Evolutionary conservation across 2,797 vertebrate species (phyloP), one percentile per base, ranked within the genome.

Genomic region (Moxostoma hubbsi): DNA sequence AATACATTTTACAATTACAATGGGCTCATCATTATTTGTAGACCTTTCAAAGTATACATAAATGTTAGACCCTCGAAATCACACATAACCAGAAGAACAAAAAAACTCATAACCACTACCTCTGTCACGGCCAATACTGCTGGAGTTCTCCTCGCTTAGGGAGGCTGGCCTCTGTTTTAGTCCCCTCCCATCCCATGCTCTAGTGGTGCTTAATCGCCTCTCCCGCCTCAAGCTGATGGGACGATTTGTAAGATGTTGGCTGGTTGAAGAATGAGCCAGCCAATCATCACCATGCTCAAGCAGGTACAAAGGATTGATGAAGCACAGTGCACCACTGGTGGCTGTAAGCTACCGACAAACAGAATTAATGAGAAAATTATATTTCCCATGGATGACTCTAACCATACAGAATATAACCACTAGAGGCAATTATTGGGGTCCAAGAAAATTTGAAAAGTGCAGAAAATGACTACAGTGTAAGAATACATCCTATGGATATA

Each of bases 231-330:
- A 90, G 85, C 68, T 89, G 79, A 86, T 86, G 75, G 85, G 87
- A 45, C 36, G 77, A 4, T 64, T 2, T 12, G 36, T 0, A 3
- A 18, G 51, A 10, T 76, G 66, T 13, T 9, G 6, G 5, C 54
- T 10, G 4, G 77, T 3, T 0, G 82, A 36, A 69, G 61, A 82
- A 1, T 78, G 59, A 2, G 91, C 88, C 46, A 95, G 89, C 94
- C 94, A 95, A 0, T 91, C 90, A 3, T 95, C 93, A 8, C 94
- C 94, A 2, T 96, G 95, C 66, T 94, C 93, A 9, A 86, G 90
- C 3, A 96, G 65, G 83, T 95, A 96, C 7, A 96, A 93, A 0
- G 93, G 95, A 85, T 96, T 97, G 75, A 96, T 93, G 83, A 96
- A 82, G 7, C 92, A 96, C 50, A 96, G 81, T 0, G 94, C 94